Conservation (phyloP, 64 coral and sea anemone species). For the Hydrozoanthus tunicans region DNA sequence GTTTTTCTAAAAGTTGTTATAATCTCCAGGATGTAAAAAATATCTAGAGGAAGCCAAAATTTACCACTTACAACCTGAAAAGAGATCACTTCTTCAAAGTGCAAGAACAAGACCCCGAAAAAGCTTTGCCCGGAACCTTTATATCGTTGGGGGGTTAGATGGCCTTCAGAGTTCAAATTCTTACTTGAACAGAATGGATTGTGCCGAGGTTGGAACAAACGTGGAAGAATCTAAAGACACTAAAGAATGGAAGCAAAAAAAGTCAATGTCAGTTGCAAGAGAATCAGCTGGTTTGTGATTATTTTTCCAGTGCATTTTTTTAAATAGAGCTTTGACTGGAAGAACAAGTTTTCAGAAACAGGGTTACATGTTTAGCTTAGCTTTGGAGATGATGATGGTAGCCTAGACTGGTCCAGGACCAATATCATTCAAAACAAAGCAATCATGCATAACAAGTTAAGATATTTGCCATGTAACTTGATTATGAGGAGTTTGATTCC, state of each 20-base stretch:
- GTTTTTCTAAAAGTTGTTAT: background rate
- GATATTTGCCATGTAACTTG: too few relatives aligned
- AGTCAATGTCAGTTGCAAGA: constrained; percentile 47
- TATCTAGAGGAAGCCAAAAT: constrained; percentile 60
- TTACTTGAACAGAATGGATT: constrained; percentile 50
- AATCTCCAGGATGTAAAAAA: constrained; percentile 9
- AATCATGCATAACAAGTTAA: too few relatives aligned
- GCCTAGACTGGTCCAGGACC: too few relatives aligned
- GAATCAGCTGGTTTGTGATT: constrained; percentile 58
- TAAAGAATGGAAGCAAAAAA: constrained; percentile 28
- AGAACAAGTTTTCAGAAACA: background rate
- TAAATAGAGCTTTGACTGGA: background rate
- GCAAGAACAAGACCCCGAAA: constrained; percentile 36
- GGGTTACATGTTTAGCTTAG: background rate
- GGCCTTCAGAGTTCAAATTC: constrained; percentile 58
- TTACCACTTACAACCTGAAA: constrained; percentile 56
- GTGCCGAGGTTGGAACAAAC: constrained; percentile 16
- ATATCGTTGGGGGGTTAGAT: constrained; percentile 50
- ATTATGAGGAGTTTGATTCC: too few relatives aligned
- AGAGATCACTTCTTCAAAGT: constrained; percentile 24
- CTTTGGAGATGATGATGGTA: too few relatives aligned
- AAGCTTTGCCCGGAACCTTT: constrained; percentile 43
- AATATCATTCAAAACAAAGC: too few relatives aligned
- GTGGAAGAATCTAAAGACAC: background rate
- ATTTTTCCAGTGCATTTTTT: background rate